Evolutionary conservation across 35 echinoderm and acorn worm genomes (phyloP).

Genomic region (Strongylocentrotus purpuratus): DNA sequence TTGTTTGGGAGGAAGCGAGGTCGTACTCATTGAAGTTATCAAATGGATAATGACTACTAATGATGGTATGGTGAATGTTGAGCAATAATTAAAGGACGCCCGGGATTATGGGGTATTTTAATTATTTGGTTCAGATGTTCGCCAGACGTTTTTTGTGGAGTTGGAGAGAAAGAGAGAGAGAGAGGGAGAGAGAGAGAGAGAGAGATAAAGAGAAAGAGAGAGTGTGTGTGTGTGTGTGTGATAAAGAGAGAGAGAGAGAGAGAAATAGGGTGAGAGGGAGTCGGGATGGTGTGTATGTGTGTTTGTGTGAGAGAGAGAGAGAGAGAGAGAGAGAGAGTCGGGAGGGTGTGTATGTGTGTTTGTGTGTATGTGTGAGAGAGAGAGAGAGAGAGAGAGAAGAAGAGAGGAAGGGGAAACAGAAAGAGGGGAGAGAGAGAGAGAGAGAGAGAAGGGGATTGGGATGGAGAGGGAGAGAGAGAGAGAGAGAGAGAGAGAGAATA

Average conservation of each 20-base stretch:
- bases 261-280: no score
- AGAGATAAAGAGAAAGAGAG: background rate
- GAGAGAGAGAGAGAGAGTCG: no score
- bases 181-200: no score
- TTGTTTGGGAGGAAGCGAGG: background rate
- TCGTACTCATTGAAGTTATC: background rate
- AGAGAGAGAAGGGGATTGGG: background rate
- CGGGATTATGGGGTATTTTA: background rate
- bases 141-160: background rate
- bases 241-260: background rate
- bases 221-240: no score
- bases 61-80: background rate
- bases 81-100: background rate
- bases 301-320: no score
- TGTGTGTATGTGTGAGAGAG: no score
- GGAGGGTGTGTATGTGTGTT: no score
- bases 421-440: no score
- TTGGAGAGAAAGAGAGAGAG: background rate
- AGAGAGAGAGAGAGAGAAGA: no score
- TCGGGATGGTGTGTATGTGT: no score
- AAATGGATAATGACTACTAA: background rate
- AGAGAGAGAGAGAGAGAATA: background rate
- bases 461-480: background rate
- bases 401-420: no score
- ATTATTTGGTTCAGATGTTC: conserved; percentile 12